A percentile compares a stretch with the other conserved stretches of the same genome.
Conservation (phyloP, 2,888 invertebrate genomes). For the Abrostola triplasia region DNA sequence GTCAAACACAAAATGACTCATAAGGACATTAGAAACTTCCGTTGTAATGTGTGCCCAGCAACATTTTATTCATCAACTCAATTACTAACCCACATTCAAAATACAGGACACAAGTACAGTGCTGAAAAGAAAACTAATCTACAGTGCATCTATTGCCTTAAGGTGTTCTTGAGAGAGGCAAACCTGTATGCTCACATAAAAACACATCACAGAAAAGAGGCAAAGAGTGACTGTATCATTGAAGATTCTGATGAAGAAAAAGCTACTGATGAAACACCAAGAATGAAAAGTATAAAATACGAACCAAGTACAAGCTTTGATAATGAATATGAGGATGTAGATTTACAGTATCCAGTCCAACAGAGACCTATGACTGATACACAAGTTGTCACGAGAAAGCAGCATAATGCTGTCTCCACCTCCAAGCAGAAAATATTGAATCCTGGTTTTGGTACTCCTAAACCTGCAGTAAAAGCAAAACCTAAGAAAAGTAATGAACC, state of each 20-base stretch:
- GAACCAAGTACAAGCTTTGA: constrained; percentile 72
- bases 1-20: constrained; percentile 92
- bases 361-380: constrained; percentile 83
- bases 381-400: constrained; percentile 80
- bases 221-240: constrained; percentile 90
- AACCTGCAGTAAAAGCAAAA: constrained; percentile 56
- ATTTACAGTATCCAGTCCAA: constrained; percentile 75
- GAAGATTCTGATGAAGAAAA: constrained; percentile 87
- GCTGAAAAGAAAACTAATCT: constrained; percentile 81
- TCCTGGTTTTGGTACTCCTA: constrained; percentile 67
- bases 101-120: constrained; percentile 86
- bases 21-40: constrained; percentile 78
- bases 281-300: constrained; percentile 62
- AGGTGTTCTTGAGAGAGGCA: constrained; percentile 90
- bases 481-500: constrained; percentile 50
- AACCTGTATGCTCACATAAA: constrained; percentile 92
- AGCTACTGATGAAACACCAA: constrained; percentile 25
- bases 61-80: constrained; percentile 80
- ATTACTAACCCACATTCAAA: constrained; percentile 86
- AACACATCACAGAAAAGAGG: constrained; percentile 90
- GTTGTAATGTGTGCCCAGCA: constrained; percentile 88
- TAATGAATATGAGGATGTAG: constrained; percentile 71
- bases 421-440: constrained; percentile 81
- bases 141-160: constrained; percentile 93
- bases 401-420: constrained; percentile 54